Evolutionary conservation across 2,797 vertebrate species (phyloP), one percentile per base, ranked within the genome.

Genomic region (Mus minutoides): DNA sequence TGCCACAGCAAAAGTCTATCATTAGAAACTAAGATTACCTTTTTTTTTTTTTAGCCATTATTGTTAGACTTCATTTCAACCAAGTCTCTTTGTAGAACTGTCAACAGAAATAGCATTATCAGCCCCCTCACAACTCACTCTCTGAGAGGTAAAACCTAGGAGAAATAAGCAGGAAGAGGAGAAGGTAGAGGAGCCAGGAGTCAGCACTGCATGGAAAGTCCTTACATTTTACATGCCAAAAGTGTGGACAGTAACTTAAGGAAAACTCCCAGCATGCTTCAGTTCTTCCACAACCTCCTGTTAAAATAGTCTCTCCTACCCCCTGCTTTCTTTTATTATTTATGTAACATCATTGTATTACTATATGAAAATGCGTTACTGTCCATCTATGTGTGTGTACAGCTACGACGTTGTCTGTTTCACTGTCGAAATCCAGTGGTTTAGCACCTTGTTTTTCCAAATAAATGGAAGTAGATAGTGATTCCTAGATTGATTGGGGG

Each of bases 1-100:
- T 75, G 37, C 31, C 62, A 46, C 69, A 90, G 56, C 77, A 90
- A 87, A 87, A n/a, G 16, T 56, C 29, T 11, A 64, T 84, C 43
- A 60, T 54, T 73, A 83, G 86, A 96, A 93, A 75, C 86, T 24
- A 90, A 87, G 56, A 94, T 46, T 80, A 88, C 34, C 46, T 96
- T 52, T 86, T 58, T 52, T 96, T 52, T 86, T 58, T 82, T 95
- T 95, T 86, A 94, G 62, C 60, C 40, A 58, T 90, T 91, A 77
- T 76, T 64, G 17, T 78, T 52, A 83, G 52, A 12, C 34, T 91
- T 11, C 75, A 90, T 88, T 94, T 93, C 76, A 96, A 77, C 29
- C 60, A 94, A 83, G 37, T 13, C n/a, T 93, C 49, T 67, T 79
- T 94, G 43, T 79, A 78, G 40, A 76, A 40, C 52, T 93, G n/a